Conservation (phyloP, 2,797 vertebrate genomes). For the Epinephelus awoara region DNA sequence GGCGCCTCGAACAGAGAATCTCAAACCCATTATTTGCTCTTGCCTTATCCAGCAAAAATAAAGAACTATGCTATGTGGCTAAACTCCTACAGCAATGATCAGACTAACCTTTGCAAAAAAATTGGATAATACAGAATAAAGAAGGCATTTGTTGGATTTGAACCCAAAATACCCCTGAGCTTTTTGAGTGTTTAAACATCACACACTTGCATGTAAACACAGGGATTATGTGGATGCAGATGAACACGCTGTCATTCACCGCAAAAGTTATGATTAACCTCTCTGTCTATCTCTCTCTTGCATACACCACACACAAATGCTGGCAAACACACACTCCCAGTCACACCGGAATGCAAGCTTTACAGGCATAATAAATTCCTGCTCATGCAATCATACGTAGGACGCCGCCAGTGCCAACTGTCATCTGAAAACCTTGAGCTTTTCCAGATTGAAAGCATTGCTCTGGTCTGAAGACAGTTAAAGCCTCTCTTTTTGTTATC, state of each 20-base stretch:
- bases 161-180: neutral
- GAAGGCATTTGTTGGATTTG: neutral
- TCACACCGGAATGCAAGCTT: constrained; percentile 46
- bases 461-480: constrained; percentile 24
- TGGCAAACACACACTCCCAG: constrained; percentile 6
- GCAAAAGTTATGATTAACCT: neutral
- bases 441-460: constrained; percentile 62
- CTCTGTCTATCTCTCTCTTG: neutral
- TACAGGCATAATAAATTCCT: constrained; percentile 68
- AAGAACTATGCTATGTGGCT: neutral
- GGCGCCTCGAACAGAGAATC: neutral
- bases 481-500: neutral
- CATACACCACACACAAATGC: constrained; percentile 18
- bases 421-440: constrained; percentile 52
- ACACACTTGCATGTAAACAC: constrained; percentile 9
- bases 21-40: neutral
- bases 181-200: neutral
- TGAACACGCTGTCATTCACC: neutral
- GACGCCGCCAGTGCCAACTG: constrained; percentile 53
- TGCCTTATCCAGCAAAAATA: neutral
- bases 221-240: neutral
- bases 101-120: neutral
- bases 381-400: constrained; percentile 41
- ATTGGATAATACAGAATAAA: neutral
- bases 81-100: neutral